Base-by-base conservation (phyloP, 1,140 invertebrate species). In the Zaprionus davidi region DNA sequence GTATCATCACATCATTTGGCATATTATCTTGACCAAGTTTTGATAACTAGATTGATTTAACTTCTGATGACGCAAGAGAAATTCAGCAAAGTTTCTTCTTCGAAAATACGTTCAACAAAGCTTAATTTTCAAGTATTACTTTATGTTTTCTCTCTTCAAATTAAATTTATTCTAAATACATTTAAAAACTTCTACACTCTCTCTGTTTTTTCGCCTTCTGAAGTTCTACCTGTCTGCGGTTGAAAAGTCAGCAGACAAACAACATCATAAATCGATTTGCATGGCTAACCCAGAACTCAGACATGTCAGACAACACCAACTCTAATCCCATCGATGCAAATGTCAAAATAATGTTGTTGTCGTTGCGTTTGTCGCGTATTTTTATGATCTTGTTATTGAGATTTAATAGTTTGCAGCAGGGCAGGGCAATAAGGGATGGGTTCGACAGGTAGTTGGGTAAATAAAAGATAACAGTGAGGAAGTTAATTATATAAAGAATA, bases 211-310 rank as follows among this genome's bases (percentile, higher is more conserved):
- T 46, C 0, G n/a, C 41, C 41, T 17, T 7, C 1, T 17, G 0
- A 7, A 34, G 44, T 49, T 44, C 59, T 80, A 81, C 78, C 78
- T 80, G 59, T n/a, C 72, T 81, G 85, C 57, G 78, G 85, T 85
- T 71, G 71, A 24, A 24, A 79, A 90, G 78, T 84, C 81, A 81
- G 68, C 67, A 74, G 76, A 74, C 76, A 76, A 76, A 70, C 69
- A 80, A 63, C 65, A 87, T 81, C 77, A 69, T 78, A 88, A 87
- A 87, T 84, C 81, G 85, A 90, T 87, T 84, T 83, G 69, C 51
- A 51, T 71, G 53, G 41, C 41, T n/a, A 46, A 46, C 7, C 2
- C n/a, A 0, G n/a, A 6, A 46, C n/a, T n/a, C 41, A 46, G 31
- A 65, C 22, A 34, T 20, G n/a, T 46, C 31, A 11, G 44, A 51